These are phyloP conservation scores for Tenthredo notha DNA, from an alignment of 2,888 invertebrate species.

Conservation along the genomic window DNA sequence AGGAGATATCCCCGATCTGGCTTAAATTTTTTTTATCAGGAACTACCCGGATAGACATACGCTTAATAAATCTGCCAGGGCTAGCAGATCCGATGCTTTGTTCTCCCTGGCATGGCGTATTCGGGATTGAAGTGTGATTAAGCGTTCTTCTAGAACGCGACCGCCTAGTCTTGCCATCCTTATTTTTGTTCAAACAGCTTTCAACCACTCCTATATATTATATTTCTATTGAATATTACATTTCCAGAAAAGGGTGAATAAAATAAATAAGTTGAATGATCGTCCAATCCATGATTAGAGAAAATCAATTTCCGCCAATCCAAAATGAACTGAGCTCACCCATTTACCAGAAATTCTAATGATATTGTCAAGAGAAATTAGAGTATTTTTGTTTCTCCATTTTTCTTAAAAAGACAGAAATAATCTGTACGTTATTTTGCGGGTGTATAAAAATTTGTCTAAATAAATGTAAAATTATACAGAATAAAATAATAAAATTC, in stretches of 20 bases:
- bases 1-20: conserved; percentile 62
- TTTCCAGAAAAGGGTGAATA: background rate
- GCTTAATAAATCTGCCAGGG: conserved; percentile 61
- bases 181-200: conserved; percentile 64
- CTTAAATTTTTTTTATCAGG: conserved; percentile 64
- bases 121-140: background rate
- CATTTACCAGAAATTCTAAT: conserved; percentile 78
- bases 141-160: conserved; percentile 53
- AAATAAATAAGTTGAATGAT: background rate
- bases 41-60: conserved; percentile 69
- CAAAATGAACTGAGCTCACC: conserved; percentile 80
- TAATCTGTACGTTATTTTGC: background rate
- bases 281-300: background rate
- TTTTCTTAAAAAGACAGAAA: conserved; percentile 41
- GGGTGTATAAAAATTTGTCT: background rate
- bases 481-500: conserved; percentile 40
- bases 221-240: background rate
- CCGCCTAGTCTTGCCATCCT: conserved; percentile 58
- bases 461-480: conserved; percentile 35
- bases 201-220: conserved; percentile 64
- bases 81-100: conserved; percentile 55
- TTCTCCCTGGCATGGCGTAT: background rate
- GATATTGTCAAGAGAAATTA: conserved; percentile 10
- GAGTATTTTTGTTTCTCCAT: conserved; percentile 46
- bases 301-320: background rate